A percentile compares a stretch with the other conserved stretches of the same genome.
Conservation (phyloP, 2,113 vertebrate genomes). For the Bubo blakistoni region DNA sequence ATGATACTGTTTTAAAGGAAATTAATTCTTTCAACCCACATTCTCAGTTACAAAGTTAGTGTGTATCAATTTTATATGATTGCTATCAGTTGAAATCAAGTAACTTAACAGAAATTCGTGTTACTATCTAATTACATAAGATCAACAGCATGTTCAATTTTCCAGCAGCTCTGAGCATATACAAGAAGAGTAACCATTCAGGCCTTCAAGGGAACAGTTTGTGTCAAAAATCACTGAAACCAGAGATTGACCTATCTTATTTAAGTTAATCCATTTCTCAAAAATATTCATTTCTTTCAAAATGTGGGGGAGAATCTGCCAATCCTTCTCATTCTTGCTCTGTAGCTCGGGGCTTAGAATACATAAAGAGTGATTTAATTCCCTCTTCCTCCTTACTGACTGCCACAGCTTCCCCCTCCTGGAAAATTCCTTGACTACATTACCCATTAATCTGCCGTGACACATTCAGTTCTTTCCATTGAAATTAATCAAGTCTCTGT, state of each 20-base stretch:
- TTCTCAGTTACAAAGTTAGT: not conserved
- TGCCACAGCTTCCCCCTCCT: not conserved
- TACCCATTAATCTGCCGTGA: not conserved
- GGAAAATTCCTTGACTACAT: not conserved
- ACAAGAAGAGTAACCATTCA: not conserved
- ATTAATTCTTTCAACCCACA: not conserved
- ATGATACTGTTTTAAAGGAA: not conserved
- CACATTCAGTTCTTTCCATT: not conserved
- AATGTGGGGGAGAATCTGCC: fast-evolving
- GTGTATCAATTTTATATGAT: not conserved
- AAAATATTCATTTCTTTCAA: not conserved
- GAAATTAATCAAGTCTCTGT: not conserved
- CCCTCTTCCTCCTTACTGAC: not conserved
- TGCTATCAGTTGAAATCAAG: not conserved
- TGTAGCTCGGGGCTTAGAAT: not conserved
- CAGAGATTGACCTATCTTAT: not conserved
- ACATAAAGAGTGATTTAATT: not conserved
- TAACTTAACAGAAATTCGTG: not conserved
- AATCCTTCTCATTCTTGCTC: not conserved
- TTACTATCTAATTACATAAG: not conserved
- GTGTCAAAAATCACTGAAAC: not conserved
- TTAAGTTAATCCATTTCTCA: not conserved
- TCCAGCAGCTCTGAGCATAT: not conserved
- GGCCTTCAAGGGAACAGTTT: not conserved
- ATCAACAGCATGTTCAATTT: not conserved